These are phyloP conservation scores for Hydra vulgaris DNA, from an alignment of 30 jellyfish, hydroid and myxozoan genomes.

Conservation along the genomic window DNA sequence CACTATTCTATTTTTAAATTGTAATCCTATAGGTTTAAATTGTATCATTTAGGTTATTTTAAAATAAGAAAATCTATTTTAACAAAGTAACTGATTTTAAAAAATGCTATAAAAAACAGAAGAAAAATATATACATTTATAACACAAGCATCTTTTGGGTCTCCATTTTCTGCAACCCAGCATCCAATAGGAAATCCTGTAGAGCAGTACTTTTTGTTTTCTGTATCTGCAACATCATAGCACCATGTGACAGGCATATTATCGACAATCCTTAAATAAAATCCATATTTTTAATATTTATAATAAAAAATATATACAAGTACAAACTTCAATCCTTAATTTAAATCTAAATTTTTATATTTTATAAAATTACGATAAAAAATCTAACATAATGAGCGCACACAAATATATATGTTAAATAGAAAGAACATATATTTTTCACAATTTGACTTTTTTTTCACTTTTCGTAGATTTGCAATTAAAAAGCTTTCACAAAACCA, in stretches of 20 bases:
- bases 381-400: neutral
- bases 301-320: neutral
- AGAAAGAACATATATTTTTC: too few species aligned
- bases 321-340: too few species aligned
- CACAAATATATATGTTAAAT: too few species aligned
- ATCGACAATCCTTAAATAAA: constrained; percentile 67
- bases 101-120: neutral
- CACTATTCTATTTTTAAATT: too few species aligned
- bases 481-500: too few species aligned
- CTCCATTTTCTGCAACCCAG: constrained; percentile 48
- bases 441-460: too few species aligned
- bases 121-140: constrained; percentile 51
- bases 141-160: constrained; percentile 92
- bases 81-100: too few species aligned
- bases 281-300: neutral
- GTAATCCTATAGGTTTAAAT: too few species aligned
- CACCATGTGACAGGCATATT: constrained; percentile 97
- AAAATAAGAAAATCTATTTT: too few species aligned
- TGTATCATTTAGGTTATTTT: too few species aligned
- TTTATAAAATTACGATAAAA: neutral
- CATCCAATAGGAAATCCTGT: constrained; percentile 93
- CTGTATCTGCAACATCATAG: constrained; percentile 79
- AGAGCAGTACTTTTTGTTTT: constrained; percentile 63
- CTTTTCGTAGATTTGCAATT: too few species aligned
- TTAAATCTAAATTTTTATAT: neutral